Evolutionary conservation across 53 echinoderm and acorn worm genomes (phyloP).

Genomic region (Mesocentrotus franciscanus): DNA sequence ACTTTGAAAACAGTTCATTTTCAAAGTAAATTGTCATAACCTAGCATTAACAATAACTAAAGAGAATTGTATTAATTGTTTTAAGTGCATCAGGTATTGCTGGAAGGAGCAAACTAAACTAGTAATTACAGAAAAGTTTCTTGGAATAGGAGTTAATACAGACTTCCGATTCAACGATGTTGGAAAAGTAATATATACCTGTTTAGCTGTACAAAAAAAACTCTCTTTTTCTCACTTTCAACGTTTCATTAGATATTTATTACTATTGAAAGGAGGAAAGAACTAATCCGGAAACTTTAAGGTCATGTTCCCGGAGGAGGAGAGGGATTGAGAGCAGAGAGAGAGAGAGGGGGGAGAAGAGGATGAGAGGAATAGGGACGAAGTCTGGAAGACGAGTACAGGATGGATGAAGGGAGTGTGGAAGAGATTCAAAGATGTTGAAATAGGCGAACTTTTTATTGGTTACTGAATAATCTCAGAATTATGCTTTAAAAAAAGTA

Average conservation of each 20-base stretch:
- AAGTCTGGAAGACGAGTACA: neutral
- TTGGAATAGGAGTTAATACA: neutral
- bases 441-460: too few relatives aligned
- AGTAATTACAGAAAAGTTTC: neutral
- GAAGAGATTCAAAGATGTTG: neutral
- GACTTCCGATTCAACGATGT: neutral
- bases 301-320: neutral
- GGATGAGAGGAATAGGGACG: neutral
- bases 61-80: neutral
- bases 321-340: neutral
- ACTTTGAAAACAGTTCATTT: too few relatives aligned
- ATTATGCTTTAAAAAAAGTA: too few relatives aligned
- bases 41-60: neutral
- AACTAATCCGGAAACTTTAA: conserved; percentile 23
- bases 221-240: neutral
- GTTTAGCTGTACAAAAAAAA: neutral
- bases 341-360: neutral
- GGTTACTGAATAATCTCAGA: too few relatives aligned
- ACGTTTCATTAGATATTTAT: neutral
- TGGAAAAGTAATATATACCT: neutral
- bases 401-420: neutral
- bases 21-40: neutral
- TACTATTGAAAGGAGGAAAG: conserved; percentile 1
- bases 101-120: neutral
- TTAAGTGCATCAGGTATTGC: neutral